Evolutionary conservation across 2,888 invertebrate species (phyloP), one percentile per base, ranked within the genome.

Genomic region (Acanthopleura granulata): DNA sequence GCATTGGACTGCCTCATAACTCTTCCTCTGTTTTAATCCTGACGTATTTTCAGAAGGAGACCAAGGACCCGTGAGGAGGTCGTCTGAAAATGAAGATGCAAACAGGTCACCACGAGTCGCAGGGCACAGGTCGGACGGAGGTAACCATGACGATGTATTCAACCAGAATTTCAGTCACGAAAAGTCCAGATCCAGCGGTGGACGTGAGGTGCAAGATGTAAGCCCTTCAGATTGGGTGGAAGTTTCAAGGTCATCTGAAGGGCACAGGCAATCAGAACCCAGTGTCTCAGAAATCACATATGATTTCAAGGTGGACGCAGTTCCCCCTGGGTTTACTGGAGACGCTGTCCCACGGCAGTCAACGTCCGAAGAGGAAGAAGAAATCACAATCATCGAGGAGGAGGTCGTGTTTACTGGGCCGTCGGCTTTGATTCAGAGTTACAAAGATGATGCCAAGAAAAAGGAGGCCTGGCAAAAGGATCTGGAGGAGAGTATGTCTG

Each of bases 221-320:
- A 40, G 40, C 40, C 3, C 40, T 40, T 40, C 40, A 40, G 40
- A 40, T 9, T 6, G 40, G 40, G 4, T 40, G 40, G 40, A 6
- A 40, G 40, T 40, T 40, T 40, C 40, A 40, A 40, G 40, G 4
- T 40, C 40, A 3, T 40, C 40, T 40, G 40, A 40, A 40, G 40
- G 3, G 3, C 40, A 40, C 9, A 3, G 40, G 9, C 40, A 40
- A 40, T 40, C 40, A 18, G 40, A 49, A 3, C 71, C 40, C 15
- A 49, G 25, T 18, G 40, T 40, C 1, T 77, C 83, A 14, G 83
- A 83, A 76, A 84, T 84, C 22, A 84, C 84, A 0, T 83, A 84
- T 70, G 77, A 81, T 69, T 83, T 82, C 62, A 82, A 76, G 14
- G 62, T 84, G 0, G 80, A 81, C 49, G n/a, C 80, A 0, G 82